Conservation (phyloP, 2,797 vertebrate species). For the Hypotaenidia okinawae region DNA sequence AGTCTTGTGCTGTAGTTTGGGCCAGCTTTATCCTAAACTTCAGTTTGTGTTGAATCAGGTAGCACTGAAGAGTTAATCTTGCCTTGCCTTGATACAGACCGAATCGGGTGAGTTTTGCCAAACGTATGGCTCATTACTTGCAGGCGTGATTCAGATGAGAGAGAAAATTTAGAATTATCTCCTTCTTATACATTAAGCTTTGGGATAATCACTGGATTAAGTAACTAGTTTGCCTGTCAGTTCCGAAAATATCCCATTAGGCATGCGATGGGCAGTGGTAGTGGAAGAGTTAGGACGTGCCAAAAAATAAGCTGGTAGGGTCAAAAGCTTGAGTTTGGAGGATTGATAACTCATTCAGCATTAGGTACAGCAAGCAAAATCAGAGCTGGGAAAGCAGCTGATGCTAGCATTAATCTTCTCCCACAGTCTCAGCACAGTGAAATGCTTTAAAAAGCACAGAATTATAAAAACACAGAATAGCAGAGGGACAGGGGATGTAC, state of each 20-base stretch:
- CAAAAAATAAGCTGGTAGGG: not conserved
- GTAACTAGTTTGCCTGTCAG: not conserved
- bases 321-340: not conserved
- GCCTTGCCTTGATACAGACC: not conserved
- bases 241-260: not conserved
- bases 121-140: not conserved
- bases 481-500: not conserved
- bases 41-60: not conserved
- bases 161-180: not conserved
- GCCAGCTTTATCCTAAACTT: not conserved
- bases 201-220: not conserved
- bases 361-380: not conserved
- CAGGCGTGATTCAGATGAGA: not conserved
- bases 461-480: not conserved
- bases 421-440: not conserved
- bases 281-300: not conserved
- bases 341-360: not conserved
- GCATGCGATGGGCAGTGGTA: not conserved
- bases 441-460: not conserved
- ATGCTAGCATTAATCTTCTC: not conserved
- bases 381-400: not conserved
- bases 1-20: not conserved
- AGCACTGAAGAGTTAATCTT: not conserved
- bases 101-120: not conserved
- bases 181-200: not conserved